Base-by-base conservation (phyloP, 2,888 invertebrate genomes). In the Tipula unca region DNA sequence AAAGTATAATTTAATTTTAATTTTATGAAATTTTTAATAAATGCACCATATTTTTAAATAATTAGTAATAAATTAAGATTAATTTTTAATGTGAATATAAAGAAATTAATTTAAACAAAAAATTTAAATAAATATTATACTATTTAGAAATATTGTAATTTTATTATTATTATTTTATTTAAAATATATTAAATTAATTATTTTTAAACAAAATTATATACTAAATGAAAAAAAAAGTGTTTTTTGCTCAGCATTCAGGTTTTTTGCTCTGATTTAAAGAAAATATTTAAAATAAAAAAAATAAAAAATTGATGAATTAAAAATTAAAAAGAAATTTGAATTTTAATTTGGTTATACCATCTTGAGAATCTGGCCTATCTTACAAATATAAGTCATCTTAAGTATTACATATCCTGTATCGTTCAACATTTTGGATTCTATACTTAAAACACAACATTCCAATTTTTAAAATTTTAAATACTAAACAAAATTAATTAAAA, bases 171-270 rank as follows among this genome's bases (percentile, higher is more conserved):
- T 32, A 32, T 83, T 83, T 83, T 32, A 83, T 83, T 83, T 32
- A 32, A 83, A 32, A 83, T 83, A 83, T 32, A 32, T 83, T 83
- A 83, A 83, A 83, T 83, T 83, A 83, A 83, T 83, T 83, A 83
- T 83, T 83, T 83, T 83, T 83, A 83, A 83, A 32, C 32, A 29
- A 83, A 83, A 32, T 83, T 83, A 29, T 32, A 83, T 35, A 83
- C 17, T 17, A 83, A 32, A 83, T 32, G 14, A n/a, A 83, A 48
- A 29, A n/a, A 83, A 83, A 83, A 32, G 83, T 29, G 35, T 83
- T 83, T 82, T 83, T 83, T 83, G 83, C 83, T 83, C 83, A 83
- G 83, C 83, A 83, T 83, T 83, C 83, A 83, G 83, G 83, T 83
- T 83, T 69, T 69, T 83, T 83, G 83, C 83, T 83, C 83, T 83